Evolutionary conservation across 2,797 vertebrate genomes (phyloP).

Genomic region (Passerculus sandwichensis): DNA sequence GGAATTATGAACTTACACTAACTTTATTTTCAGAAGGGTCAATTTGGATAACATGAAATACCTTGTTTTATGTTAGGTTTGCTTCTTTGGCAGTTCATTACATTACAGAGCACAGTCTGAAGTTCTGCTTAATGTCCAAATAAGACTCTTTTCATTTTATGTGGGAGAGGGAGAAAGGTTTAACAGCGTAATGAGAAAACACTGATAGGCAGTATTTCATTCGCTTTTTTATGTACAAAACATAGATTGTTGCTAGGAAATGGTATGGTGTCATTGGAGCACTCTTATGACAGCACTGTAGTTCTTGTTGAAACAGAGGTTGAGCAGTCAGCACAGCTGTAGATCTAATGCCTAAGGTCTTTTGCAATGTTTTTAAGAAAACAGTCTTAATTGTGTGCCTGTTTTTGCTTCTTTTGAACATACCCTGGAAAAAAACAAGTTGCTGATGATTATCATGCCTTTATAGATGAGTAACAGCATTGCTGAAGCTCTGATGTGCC

Average conservation of each 20-base stretch:
- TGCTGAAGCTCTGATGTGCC: neutral
- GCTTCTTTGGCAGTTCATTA: neutral
- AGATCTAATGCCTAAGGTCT: neutral
- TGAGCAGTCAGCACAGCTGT: neutral
- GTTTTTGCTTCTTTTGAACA: neutral
- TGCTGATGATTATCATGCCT: neutral
- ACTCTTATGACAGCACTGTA: neutral
- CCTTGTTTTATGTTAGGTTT: neutral
- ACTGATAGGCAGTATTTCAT: slow-evolving; percentile 13
- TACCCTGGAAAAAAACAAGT: neutral
- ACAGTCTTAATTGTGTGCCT: neutral
- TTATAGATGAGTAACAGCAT: neutral
- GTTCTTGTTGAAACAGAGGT: slow-evolving; percentile 23
- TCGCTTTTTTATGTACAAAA: slow-evolving; percentile 50
- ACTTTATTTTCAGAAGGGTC: neutral
- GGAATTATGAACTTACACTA: neutral
- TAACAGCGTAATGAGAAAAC: slow-evolving; percentile 13
- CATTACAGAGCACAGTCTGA: neutral
- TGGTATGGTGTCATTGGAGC: neutral
- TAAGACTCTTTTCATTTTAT: neutral
- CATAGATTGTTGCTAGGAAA: slow-evolving; percentile 64
- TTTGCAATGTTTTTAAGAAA: neutral
- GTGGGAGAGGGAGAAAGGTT: neutral
- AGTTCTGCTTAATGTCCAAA: neutral
- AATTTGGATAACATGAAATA: neutral